A percentile compares a stretch with the other conserved stretches of the same genome.
Conservation (phyloP, 2,797 vertebrate species). For the Pitangus sulphuratus region DNA sequence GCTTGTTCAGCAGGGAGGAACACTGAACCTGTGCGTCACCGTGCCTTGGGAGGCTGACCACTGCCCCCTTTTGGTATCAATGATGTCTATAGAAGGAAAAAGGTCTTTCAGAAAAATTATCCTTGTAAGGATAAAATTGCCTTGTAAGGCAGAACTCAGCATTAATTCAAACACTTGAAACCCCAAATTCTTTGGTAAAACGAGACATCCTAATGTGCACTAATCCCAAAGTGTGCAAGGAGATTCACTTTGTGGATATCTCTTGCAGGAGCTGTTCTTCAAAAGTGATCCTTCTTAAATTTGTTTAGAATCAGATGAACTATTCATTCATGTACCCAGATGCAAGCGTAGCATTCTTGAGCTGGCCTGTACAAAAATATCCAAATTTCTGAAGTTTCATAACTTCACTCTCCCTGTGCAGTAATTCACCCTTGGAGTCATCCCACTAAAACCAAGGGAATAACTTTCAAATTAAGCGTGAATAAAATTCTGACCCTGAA, state of each 20-base stretch:
- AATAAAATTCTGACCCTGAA: slow-evolving; percentile 13
- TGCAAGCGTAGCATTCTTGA: background rate
- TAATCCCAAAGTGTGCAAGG: background rate
- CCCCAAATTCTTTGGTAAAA: background rate
- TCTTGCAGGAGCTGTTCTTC: background rate
- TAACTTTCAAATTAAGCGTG: background rate
- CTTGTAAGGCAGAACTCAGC: background rate
- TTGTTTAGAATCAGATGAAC: background rate
- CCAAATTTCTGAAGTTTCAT: background rate
- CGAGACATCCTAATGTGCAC: background rate
- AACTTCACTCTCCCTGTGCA: background rate
- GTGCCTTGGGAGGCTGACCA: background rate
- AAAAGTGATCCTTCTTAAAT: background rate
- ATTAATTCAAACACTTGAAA: background rate
- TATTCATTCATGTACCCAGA: background rate
- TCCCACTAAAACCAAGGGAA: background rate
- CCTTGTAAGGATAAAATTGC: background rate
- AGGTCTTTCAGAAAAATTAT: background rate
- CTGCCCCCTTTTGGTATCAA: too few species aligned
- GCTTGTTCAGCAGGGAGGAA: background rate
- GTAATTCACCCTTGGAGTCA: background rate
- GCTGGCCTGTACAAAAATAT: background rate
- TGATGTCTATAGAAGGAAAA: background rate
- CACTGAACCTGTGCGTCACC: rapidly evolving
- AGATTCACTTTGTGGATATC: background rate